A percentile compares a stretch with the other conserved stretches of the same genome.
Conservation (phyloP, 2,888 invertebrate species). For the Cyclophora punctaria region DNA sequence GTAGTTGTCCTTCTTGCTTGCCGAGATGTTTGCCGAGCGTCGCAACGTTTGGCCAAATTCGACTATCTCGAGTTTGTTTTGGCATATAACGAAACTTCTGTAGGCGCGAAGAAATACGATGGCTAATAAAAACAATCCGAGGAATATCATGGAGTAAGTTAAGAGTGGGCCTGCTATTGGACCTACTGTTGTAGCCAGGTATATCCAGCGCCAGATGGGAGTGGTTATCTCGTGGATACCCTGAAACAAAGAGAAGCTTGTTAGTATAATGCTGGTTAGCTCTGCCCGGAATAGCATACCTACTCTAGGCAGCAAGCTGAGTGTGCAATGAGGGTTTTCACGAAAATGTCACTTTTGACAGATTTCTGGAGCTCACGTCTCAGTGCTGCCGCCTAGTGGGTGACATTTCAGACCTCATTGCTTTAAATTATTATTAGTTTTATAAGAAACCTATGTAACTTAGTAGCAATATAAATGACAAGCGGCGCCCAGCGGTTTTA, state of each 20-base stretch:
- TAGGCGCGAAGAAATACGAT: conserved; percentile 83
- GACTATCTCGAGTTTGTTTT: conserved; percentile 82
- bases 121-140: conserved; percentile 79
- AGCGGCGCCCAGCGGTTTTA: too few relatives aligned
- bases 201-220: conserved; percentile 87
- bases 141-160: conserved; percentile 81
- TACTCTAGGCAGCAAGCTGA: too few relatives aligned
- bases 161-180: conserved; percentile 81
- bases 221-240: conserved; percentile 87
- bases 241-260: conserved; percentile 44
- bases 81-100: conserved; percentile 81
- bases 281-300: too few relatives aligned
- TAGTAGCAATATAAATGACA: too few relatives aligned
- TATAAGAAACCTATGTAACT: too few relatives aligned
- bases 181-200: conserved; percentile 84
- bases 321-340: too few relatives aligned
- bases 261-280: too few relatives aligned
- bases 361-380: too few relatives aligned
- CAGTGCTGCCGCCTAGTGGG: too few relatives aligned
- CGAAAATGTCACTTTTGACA: too few relatives aligned
- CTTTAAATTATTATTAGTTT: background rate
- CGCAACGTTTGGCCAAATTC: conserved; percentile 84
- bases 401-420: background rate
- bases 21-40: conserved; percentile 77
- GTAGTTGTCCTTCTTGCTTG: conserved; percentile 75